Percentiles rank a stretch among this genome's conserved stretches.
These are phyloP conservation scores for Erebia ligea DNA, from an alignment of 2,888 invertebrate genomes.

Conservation along the genomic window DNA sequence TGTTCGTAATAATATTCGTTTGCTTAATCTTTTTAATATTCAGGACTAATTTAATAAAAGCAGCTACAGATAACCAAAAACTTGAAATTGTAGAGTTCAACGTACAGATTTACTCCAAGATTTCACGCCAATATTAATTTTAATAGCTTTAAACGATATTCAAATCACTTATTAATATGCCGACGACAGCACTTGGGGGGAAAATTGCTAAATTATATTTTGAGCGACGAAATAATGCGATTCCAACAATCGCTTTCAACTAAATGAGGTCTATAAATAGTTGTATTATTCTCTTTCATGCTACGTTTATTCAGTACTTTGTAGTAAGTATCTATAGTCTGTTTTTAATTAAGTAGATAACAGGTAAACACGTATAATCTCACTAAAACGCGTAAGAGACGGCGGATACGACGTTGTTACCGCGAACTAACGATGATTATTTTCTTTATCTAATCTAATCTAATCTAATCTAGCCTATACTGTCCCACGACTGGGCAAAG, in stretches of 20 bases:
- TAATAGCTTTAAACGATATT: slow-evolving; percentile 23
- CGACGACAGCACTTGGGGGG: slow-evolving; percentile 11
- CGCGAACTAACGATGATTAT: too few species aligned
- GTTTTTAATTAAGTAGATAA: too few species aligned
- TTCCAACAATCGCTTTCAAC: slow-evolving; percentile 7
- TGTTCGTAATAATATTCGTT: too few species aligned
- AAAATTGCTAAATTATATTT: slow-evolving; percentile 20
- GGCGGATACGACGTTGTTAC: too few species aligned
- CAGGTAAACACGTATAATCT: too few species aligned
- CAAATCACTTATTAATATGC: slow-evolving; percentile 24
- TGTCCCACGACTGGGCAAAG: too few species aligned
- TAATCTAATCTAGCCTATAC: too few species aligned
- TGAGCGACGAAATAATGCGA: slow-evolving; percentile 17
- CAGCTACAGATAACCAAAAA: background rate
- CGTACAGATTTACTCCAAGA: background rate
- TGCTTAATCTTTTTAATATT: too few species aligned
- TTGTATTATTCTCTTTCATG: background rate
- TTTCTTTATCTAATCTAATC: too few species aligned
- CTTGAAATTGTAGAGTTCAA: background rate
- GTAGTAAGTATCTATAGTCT: too few species aligned
- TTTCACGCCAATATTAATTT: slow-evolving; percentile 15
- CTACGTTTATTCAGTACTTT: background rate
- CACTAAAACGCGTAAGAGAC: too few species aligned
- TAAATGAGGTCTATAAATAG: slow-evolving; percentile 5
- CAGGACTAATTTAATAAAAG: too few species aligned